A percentile compares a stretch with the other conserved stretches of the same genome.
Evolutionary conservation across 2,113 vertebrate species (phyloP).

Genomic region (Hippoglossus stenolepis): DNA sequence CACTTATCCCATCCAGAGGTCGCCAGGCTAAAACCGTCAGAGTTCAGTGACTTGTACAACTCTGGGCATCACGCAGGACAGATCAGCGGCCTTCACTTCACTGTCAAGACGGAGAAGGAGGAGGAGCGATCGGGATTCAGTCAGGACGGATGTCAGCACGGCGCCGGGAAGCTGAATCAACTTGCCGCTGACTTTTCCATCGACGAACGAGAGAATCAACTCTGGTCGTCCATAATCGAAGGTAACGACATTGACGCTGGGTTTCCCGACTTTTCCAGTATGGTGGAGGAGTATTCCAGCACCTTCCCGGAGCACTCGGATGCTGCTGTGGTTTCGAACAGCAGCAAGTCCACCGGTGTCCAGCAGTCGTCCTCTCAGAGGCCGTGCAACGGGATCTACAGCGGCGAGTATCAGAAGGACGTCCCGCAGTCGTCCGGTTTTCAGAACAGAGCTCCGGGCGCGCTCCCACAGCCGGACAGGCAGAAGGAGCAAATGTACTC

Average conservation of each 20-base stretch:
- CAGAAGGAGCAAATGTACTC: conserved; percentile 44
- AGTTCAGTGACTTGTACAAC: conserved; percentile 46
- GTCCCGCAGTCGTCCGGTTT: conserved; percentile 46
- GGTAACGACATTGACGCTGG: conserved; percentile 72
- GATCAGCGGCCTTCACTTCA: conserved; percentile 54
- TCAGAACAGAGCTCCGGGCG: conserved; percentile 22
- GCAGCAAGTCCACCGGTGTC: background rate
- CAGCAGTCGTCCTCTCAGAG: conserved; percentile 50
- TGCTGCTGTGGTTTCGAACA: conserved; percentile 18
- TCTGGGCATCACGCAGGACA: conserved; percentile 40
- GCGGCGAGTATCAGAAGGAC: conserved; percentile 62
- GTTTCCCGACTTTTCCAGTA: conserved; percentile 77
- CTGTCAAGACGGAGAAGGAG: conserved; percentile 74
- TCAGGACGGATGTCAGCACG: conserved; percentile 66
- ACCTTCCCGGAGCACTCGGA: conserved; percentile 57
- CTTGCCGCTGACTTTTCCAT: conserved; percentile 55
- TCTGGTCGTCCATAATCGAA: conserved; percentile 76
- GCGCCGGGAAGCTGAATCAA: conserved; percentile 44
- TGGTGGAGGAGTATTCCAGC: conserved; percentile 76
- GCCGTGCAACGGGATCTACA: conserved; percentile 62
- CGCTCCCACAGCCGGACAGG: conserved; percentile 33
- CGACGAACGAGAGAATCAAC: conserved; percentile 72
- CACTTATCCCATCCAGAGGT: conserved; percentile 43
- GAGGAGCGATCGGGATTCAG: conserved; percentile 50
- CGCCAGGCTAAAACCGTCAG: conserved; percentile 31